These are phyloP conservation scores for Oconnorella tubifera DNA, from an alignment of 2,888 invertebrate genomes.

Conservation along the genomic window DNA sequence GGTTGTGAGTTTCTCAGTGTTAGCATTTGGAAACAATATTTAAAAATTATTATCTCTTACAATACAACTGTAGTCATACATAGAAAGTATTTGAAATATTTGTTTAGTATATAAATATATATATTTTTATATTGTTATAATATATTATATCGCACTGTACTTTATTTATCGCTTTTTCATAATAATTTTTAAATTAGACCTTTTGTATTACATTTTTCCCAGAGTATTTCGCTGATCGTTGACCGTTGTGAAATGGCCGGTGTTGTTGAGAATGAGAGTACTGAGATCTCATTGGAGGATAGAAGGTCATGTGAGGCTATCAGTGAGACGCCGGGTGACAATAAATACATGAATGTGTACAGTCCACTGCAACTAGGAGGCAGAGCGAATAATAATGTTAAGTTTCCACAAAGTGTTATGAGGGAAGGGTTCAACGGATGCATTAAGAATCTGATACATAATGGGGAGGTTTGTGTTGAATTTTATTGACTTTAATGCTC, in stretches of 20 bases:
- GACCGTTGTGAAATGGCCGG: conserved; percentile 87
- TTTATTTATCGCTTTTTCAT: no score
- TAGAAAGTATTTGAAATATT: no score
- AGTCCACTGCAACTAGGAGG: conserved; percentile 87
- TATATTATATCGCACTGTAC: no score
- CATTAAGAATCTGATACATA: conserved; percentile 89
- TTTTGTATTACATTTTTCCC: no score
- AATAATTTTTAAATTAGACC: no score
- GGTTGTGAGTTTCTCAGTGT: no score
- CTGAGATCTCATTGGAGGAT: conserved; percentile 73
- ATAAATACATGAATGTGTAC: conserved; percentile 91
- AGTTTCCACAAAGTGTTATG: conserved; percentile 34
- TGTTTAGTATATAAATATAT: no score
- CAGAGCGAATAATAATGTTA: conserved; percentile 58
- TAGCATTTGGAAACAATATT: no score
- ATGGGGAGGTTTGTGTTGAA: conserved; percentile 64
- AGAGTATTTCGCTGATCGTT: conserved; percentile 85
- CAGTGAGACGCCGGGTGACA: conserved; percentile 89
- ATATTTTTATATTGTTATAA: no score
- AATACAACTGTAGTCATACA: no score
- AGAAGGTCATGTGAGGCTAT: conserved; percentile 83
- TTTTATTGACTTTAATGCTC: no score
- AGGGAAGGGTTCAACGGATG: conserved; percentile 88
- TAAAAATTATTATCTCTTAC: no score
- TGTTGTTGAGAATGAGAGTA: conserved; percentile 70